Conservation (phyloP, 2,888 invertebrate species). For the Epinotia ramella region DNA sequence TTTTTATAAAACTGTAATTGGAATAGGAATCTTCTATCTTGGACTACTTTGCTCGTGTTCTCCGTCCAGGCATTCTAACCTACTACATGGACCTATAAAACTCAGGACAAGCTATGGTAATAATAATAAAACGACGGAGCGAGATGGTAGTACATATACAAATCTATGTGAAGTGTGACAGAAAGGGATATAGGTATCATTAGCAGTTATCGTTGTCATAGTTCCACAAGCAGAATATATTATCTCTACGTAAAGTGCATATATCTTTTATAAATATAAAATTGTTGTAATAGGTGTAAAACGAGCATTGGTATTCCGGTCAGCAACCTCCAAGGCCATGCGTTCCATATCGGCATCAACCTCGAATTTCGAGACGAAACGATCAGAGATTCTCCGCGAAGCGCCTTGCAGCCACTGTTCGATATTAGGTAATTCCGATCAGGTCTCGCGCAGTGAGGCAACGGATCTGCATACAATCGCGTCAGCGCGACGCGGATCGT, state of each 20-base stretch:
- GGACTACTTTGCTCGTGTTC: too few relatives aligned
- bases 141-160: too few relatives aligned
- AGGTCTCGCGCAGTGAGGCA: slow-evolving; percentile 13
- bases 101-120: too few relatives aligned
- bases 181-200: too few relatives aligned
- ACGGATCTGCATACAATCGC: slow-evolving; percentile 21
- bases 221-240: background rate
- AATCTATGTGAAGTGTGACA: too few relatives aligned
- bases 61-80: too few relatives aligned
- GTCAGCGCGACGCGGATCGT: background rate
- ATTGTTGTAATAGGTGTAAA: background rate
- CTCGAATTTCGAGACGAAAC: slow-evolving; percentile 17
- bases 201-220: too few relatives aligned
- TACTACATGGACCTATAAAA: too few relatives aligned
- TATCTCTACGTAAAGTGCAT: background rate
- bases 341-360: slow-evolving; percentile 32
- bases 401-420: slow-evolving; percentile 23
- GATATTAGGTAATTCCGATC: slow-evolving; percentile 37
- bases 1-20: too few relatives aligned
- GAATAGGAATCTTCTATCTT: too few relatives aligned
- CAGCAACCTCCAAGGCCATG: slow-evolving; percentile 23
- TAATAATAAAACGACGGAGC: too few relatives aligned
- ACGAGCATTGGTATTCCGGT: slow-evolving; percentile 31
- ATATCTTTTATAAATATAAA: background rate
- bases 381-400: slow-evolving; percentile 30